phyloP scores from a whole-genome alignment of 2,888 invertebrate species.

The Tanypteryx hageni region DNA sequence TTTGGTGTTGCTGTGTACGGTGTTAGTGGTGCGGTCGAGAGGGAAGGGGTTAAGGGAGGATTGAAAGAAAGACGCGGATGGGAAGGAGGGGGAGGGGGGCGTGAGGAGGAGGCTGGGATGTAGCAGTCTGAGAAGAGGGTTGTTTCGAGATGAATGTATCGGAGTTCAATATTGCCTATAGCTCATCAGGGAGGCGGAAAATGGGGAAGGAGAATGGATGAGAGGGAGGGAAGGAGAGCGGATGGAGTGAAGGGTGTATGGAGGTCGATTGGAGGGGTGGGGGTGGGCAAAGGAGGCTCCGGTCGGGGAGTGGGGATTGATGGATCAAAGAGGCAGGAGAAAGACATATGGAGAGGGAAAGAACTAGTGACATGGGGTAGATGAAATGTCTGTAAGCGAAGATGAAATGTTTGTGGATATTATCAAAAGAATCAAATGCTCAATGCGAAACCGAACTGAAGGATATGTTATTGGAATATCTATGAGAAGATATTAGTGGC shows the following conservation, averaged over 20 bases:
- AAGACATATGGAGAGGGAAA: constrained; percentile 58
- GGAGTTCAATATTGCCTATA: constrained; percentile 64
- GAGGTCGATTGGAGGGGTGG: not conserved
- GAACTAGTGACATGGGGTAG: constrained; percentile 52
- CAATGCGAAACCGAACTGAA: constrained; percentile 55
- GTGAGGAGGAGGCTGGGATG: not conserved
- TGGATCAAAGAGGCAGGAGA: constrained; percentile 52
- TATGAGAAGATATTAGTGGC: constrained; percentile 48
- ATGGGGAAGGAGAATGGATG: constrained; percentile 6
- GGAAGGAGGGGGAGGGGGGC: not conserved
- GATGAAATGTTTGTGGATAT: constrained; percentile 63
- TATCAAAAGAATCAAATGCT: constrained; percentile 64
- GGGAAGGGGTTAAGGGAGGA: constrained; percentile 20
- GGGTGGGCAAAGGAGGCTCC: constrained; percentile 21
- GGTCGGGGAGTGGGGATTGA: constrained; percentile 12
- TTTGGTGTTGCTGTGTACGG: no score
- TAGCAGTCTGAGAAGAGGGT: constrained; percentile 63
- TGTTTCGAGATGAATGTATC: constrained; percentile 63
- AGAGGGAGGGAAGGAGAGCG: no score
- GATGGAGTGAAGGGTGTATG: constrained; percentile 22
- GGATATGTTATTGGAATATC: constrained; percentile 57
- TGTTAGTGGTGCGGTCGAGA: not conserved
- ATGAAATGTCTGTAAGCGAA: constrained; percentile 63
- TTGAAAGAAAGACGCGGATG: not conserved
- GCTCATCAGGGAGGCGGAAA: constrained; percentile 62